Base-by-base conservation (phyloP, 2,888 invertebrate genomes). In the Drosophila robusta region DNA sequence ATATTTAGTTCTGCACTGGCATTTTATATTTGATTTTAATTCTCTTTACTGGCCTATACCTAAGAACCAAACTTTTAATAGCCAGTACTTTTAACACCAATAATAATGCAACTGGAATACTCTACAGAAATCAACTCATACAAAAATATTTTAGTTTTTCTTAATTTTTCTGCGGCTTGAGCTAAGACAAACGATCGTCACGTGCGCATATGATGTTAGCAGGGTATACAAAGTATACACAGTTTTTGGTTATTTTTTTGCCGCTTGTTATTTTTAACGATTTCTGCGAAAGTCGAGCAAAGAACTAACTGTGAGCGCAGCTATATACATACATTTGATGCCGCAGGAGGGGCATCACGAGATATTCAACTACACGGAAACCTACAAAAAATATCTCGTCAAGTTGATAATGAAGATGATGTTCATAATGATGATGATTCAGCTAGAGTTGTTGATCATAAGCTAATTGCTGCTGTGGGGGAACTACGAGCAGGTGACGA, bases 401-500 rank as follows among this genome's bases (percentile, higher is more conserved):
- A 46, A 56, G 29, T 34, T 26, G 34, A 18, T 32, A 32, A 14
- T 41, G 4, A 11, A 52, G 56, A 51, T 51, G 56, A 39, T 45
- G 22, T 22, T 42, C 26, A 38, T 38, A 50, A 18, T 12, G 52
- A 51, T 46, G 41, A 6, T 64, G 64, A 70, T 60, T 65, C 54
- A 66, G 56, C 24, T 22, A 49, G 24, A 41, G 45, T 42, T 62
- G 52, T 55, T 58, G 36, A 62, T 63, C 9, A 45, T 47, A 36
- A 60, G 38, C 24, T 45, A 50, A 74, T 70, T 44, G 52, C 47
- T 36, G 14, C 11, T 49, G n/a, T 34, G 49, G 74, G 75, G 75
- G 75, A 75, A 75, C 64, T 75, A 67, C 71, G 71, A 67, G 60
- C 75, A 61, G 63, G 64, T 75, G 75, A 75, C 75, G 76, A 61